Base-by-base conservation (phyloP, 2,797 vertebrate genomes). In the Cheirogaleus major region DNA sequence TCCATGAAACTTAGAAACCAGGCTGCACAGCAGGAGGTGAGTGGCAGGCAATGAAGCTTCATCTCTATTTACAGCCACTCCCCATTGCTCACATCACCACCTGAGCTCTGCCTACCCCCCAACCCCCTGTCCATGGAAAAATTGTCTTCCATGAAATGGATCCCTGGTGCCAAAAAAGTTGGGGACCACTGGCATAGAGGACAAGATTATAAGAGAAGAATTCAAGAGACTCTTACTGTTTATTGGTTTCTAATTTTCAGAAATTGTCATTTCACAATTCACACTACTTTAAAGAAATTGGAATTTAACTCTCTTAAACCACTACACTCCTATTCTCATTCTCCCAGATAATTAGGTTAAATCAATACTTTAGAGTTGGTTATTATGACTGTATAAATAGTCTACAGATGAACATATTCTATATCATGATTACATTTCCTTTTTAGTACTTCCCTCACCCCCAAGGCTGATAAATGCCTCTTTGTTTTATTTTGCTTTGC, bases 241-340 rank as follows among this genome's bases (percentile, higher is more conserved):
- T 89, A 70, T 38, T 91, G 63, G 35, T 70, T 94, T 95, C 63
- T 69, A 14, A 43, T 79, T 79, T 90, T 94, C 27, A 70, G 52
- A 85, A 90, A 94, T 94, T 63, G 48, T 32, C 75, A 65, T 3
- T 57, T 69, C 4, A 80, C 23, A 59, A 59, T 32, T 59, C 57
- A 59, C 23, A 88, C 14, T 83, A 76, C 12, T 38, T 91, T 38
- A 91, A 82, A 73, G n/a, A 91, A 61, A 18, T 73, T 91, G 45
- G 14, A 38, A 61, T 50, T 63, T 73, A 83, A 83, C n/a, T 73
- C 32, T 92, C 50, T 79, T 69, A 63, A 85, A 79, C 30, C 17
- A 91, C 23, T 22, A 25, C 13, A 48, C 8, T 48, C 18, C 12
- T 50, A 30, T 79, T 38, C n/a, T 69, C 38, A 76, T 85, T 78